phyloP scores from a whole-genome alignment of 2,888 invertebrate genomes.

The Nomada fucata region DNA sequence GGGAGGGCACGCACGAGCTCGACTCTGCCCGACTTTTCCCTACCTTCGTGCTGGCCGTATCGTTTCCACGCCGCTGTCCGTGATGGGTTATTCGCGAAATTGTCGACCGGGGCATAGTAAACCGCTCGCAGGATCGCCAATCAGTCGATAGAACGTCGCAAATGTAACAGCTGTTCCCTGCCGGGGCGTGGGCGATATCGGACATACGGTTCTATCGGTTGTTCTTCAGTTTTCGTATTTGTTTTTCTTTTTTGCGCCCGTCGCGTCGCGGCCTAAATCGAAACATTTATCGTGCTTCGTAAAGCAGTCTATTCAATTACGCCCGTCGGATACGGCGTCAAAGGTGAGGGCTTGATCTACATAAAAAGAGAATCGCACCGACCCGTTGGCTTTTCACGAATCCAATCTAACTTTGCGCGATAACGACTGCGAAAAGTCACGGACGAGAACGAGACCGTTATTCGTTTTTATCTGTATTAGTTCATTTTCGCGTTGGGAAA shows the following conservation, averaged over 20 bases:
- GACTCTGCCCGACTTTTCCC: neutral
- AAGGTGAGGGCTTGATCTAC: slow-evolving; percentile 10
- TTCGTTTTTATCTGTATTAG: slow-evolving; percentile 13
- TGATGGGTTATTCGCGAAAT: slow-evolving; percentile 46
- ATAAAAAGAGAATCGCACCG: neutral
- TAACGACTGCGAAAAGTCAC: slow-evolving; percentile 3
- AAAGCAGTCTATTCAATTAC: slow-evolving; percentile 15
- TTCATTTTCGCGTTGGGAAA: slow-evolving; percentile 25
- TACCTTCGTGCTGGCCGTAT: slow-evolving; percentile 3
- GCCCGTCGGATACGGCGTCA: neutral
- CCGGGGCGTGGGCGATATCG: slow-evolving; percentile 17
- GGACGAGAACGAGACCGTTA: neutral
- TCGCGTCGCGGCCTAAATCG: slow-evolving; percentile 2
- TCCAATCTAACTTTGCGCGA: slow-evolving; percentile 29
- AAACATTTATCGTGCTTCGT: slow-evolving; percentile 5
- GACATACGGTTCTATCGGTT: neutral
- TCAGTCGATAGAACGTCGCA: slow-evolving; percentile 17
- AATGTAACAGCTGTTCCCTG: neutral
- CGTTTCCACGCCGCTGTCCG: slow-evolving; percentile 13
- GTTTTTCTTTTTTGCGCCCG: no score
- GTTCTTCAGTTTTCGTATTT: slow-evolving; percentile 6
- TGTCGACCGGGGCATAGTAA: slow-evolving; percentile 38
- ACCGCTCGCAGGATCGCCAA: slow-evolving; percentile 29
- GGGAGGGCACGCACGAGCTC: slow-evolving; percentile 39
- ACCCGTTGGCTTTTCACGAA: slow-evolving; percentile 13